These are phyloP conservation scores for Cotesia typhae DNA, from an alignment of 1,140 invertebrate genomes.

Conservation along the genomic window DNA sequence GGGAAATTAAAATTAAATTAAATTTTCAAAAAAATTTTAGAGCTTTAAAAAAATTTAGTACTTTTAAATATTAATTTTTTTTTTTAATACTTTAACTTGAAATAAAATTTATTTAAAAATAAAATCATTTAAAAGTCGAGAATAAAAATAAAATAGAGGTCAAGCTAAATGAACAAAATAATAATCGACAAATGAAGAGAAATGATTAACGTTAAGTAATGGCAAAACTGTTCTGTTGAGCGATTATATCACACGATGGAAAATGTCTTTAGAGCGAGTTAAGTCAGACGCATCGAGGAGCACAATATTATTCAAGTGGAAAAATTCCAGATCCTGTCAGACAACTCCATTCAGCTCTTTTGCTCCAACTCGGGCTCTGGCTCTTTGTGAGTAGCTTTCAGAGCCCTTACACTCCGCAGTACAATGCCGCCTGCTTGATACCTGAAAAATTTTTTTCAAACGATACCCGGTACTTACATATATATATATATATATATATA, in stretches of 20 bases:
- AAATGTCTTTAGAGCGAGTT: neutral
- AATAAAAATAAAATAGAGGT: no score
- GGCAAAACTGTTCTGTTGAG: neutral
- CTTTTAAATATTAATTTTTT: no score
- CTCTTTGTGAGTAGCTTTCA: neutral
- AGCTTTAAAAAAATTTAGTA: no score
- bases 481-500: no score
- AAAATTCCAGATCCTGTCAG: constrained; percentile 7
- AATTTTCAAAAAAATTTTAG: no score
- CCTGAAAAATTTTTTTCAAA: neutral
- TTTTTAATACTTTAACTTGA: no score
- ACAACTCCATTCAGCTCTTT: constrained; percentile 6
- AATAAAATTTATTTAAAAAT: no score
- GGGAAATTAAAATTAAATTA: no score
- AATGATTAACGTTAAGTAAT: neutral
- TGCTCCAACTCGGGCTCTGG: neutral
- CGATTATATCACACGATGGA: neutral
- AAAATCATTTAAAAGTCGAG: no score
- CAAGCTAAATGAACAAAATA: neutral
- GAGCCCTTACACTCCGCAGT: neutral
- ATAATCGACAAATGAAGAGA: neutral
- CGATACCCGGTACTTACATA: neutral
- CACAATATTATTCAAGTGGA: neutral
- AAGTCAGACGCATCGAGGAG: neutral
- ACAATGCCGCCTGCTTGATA: no score